phyloP scores from a whole-genome alignment of 92 coral and sea anemone species.

The Bergia puertoricense region DNA sequence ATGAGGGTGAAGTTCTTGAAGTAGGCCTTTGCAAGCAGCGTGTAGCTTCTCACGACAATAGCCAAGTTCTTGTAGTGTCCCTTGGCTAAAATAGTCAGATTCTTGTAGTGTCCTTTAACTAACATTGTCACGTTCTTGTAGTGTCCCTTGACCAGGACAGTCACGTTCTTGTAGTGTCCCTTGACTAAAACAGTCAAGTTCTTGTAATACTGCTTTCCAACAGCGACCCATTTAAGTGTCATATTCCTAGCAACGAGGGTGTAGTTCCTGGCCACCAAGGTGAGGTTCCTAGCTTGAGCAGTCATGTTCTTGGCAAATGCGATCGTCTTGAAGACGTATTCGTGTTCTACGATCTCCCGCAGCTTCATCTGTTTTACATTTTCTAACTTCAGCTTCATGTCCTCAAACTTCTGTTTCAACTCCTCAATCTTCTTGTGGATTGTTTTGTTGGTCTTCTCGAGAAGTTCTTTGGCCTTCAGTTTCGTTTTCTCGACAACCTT shows the following conservation, averaged over 20 bases:
- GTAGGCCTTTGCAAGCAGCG: constrained; percentile 52
- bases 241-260: constrained; percentile 63
- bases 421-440: constrained; percentile 50
- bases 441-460: constrained; percentile 51
- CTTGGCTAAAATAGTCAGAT: constrained; percentile 18
- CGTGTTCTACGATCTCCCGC: constrained; percentile 82
- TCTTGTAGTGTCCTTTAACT: constrained; percentile 27
- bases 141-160: constrained; percentile 1
- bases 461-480: constrained; percentile 47
- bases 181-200: constrained; percentile 53
- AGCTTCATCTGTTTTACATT: constrained; percentile 79
- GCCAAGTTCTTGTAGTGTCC: constrained; percentile 23
- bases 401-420: constrained; percentile 29
- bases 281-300: constrained; percentile 53
- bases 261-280: constrained; percentile 53
- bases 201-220: constrained; percentile 72
- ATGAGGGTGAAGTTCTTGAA: constrained; percentile 71
- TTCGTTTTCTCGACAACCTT: constrained; percentile 46
- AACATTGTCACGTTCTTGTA: constrained; percentile 28
- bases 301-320: constrained; percentile 71
- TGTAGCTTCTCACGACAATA: constrained; percentile 56
- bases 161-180: constrained; percentile 22
- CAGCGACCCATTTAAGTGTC: constrained; percentile 65
- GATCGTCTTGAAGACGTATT: constrained; percentile 69
- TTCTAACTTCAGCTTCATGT: constrained; percentile 61